A percentile compares a stretch with the other conserved stretches of the same genome.
Conservation (phyloP, 2,888 invertebrate species). For the Eurytoma adleriae region DNA sequence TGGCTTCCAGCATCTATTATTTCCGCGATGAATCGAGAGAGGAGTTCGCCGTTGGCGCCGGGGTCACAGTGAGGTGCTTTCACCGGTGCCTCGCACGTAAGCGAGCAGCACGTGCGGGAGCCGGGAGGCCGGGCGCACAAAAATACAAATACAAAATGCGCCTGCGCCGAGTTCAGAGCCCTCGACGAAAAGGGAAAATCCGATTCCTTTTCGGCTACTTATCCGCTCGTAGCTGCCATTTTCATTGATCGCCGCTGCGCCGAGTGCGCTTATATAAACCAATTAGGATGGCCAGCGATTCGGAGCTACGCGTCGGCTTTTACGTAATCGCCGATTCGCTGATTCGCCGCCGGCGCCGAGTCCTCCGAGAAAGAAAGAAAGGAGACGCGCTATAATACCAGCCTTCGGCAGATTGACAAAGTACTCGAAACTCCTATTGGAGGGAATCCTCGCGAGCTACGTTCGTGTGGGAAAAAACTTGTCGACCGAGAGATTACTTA, state of each 20-base stretch:
- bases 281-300: constrained; percentile 23
- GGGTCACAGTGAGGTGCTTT: constrained; percentile 50
- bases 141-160: background rate
- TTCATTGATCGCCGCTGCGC: constrained; percentile 2
- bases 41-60: constrained; percentile 42
- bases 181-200: constrained; percentile 6
- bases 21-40: constrained; percentile 51
- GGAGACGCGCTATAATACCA: background rate
- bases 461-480: background rate
- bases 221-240: background rate
- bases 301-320: background rate
- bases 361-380: no score
- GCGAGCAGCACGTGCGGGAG: background rate
- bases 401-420: no score
- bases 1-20: constrained; percentile 38
- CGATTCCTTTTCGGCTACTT: background rate
- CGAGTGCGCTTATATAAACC: constrained; percentile 34
- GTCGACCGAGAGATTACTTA: background rate
- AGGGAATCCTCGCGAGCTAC: background rate
- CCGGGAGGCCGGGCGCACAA: background rate
- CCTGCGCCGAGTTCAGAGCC: background rate
- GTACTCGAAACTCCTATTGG: no score
- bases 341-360: background rate
- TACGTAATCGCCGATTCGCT: constrained; percentile 14
- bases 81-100: constrained; percentile 38